Evolutionary conservation across 2,888 invertebrate species (phyloP).

Genomic region (Cylindroiulus punctatus): DNA sequence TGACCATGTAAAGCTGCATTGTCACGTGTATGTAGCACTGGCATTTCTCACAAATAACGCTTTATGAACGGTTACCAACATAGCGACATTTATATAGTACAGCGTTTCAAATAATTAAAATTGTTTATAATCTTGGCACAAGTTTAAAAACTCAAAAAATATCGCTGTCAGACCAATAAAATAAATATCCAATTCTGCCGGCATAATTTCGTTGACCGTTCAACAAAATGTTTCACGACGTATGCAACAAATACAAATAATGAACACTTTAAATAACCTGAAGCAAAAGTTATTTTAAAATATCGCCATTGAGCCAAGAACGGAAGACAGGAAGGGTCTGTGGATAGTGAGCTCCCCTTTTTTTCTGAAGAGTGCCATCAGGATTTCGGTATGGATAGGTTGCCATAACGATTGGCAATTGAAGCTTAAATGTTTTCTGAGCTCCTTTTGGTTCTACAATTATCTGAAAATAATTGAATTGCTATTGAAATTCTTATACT

Average conservation of each 20-base stretch:
- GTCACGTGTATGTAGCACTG: background rate
- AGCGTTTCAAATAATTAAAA: constrained; percentile 2
- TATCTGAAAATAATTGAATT: constrained; percentile 71
- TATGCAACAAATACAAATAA: background rate
- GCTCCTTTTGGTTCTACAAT: constrained; percentile 90
- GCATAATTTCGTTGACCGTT: background rate
- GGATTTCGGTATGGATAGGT: constrained; percentile 82
- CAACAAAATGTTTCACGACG: background rate
- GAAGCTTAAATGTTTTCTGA: constrained; percentile 90
- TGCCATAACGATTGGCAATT: constrained; percentile 89
- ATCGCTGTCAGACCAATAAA: background rate
- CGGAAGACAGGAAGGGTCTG: constrained; percentile 90
- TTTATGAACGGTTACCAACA: background rate
- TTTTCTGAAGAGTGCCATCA: constrained; percentile 69
- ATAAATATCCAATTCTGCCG: background rate
- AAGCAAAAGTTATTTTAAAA: constrained; percentile 57
- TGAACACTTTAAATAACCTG: background rate
- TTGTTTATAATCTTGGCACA: constrained; percentile 9
- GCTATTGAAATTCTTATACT: background rate
- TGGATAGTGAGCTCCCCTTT: constrained; percentile 90
- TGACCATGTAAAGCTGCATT: background rate
- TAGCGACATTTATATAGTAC: background rate
- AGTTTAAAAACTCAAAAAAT: background rate
- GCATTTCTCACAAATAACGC: background rate
- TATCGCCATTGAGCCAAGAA: constrained; percentile 68